phyloP scores from a whole-genome alignment of 2,888 invertebrate genomes.

The Ernsta delagoae region DNA sequence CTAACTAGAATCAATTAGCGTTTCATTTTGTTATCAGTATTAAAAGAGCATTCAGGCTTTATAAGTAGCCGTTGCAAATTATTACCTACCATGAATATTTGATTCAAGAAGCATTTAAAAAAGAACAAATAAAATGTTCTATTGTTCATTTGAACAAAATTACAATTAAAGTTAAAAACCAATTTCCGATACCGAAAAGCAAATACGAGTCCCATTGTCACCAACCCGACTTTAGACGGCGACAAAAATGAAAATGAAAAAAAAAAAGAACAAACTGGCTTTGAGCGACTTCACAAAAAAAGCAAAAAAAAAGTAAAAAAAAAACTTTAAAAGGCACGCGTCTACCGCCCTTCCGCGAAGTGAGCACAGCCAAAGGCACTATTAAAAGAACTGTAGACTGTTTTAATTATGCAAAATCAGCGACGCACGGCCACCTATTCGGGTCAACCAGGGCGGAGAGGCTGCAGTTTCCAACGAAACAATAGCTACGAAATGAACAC shows the following conservation, averaged over 20 bases:
- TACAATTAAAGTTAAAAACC: slow-evolving; percentile 6
- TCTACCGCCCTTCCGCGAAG: slow-evolving; percentile 35
- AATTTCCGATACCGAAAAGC: slow-evolving; percentile 25
- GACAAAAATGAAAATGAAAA: slow-evolving; percentile 28
- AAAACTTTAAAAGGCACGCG: slow-evolving; percentile 24
- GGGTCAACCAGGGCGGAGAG: slow-evolving; percentile 63
- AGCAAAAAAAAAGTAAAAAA: not conserved
- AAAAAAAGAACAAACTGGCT: slow-evolving; percentile 22
- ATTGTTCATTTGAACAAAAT: not conserved
- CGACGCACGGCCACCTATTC: slow-evolving; percentile 60
- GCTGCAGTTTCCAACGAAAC: slow-evolving; percentile 66
- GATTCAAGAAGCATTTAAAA: not conserved
- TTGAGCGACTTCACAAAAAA: slow-evolving; percentile 33
- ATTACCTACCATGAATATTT: not conserved
- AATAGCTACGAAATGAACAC: slow-evolving; percentile 66
- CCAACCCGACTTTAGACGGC: slow-evolving; percentile 3
- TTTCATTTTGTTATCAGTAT: too few species aligned
- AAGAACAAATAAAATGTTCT: not conserved
- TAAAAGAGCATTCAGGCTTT: too few species aligned
- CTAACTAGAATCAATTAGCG: too few species aligned
- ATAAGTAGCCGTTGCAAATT: too few species aligned
- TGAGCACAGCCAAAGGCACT: slow-evolving; percentile 41
- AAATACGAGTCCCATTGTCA: slow-evolving; percentile 16
- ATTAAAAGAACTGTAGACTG: slow-evolving; percentile 59
- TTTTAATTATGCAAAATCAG: slow-evolving; percentile 75